Base-by-base conservation (phyloP, 1,140 invertebrate species). In the Theocolax elegans region DNA sequence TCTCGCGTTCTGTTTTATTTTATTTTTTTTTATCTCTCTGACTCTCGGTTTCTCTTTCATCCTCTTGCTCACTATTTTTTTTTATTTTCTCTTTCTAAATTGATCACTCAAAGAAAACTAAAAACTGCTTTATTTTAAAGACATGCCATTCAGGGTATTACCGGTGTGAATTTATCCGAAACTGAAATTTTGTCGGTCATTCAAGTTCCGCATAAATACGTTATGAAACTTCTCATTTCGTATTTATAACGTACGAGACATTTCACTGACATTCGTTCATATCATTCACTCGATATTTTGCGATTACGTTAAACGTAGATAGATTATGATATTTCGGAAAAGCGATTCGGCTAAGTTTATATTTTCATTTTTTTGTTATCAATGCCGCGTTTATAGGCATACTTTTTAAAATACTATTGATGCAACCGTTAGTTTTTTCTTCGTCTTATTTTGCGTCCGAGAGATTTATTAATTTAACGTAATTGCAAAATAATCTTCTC, bases 71-170 rank as follows among this genome's bases (percentile, higher is more conserved):
- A 71, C 25, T 40, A 54, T 67, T 35, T 51, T 23, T 62, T 59
- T 59, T 68, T 56, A 54, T 62, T 53, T 49, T 59, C 46, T 51
- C 21, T 64, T 58, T 51, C 46, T 65, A 64, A 67, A 49, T 51
- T 46, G 29, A 64, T 58, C 38, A 71, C 49, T 31, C 10, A 68
- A 60, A 62, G 48, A 49, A 74, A 76, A 77, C 73, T 54, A 74
- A 78, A 77, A 75, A 67, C 74, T 80, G 71, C 77, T 73, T 78
- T 78, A 77, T 77, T 78, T 78, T 76, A 79, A 77, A 80, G 77
- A 86, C 82, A 84, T 86, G 85, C 85, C 85, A 86, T 86, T 86
- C 80, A 86, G 85, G 85, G 85, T 86, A 86, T 85, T 85, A 85
- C 84, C 84, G 83, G 80, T 84, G 79, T 85, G 83, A 77, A 79